Evolutionary conservation across 1,140 invertebrate genomes (phyloP).

Genomic region (Tetragnatha versicolor): DNA sequence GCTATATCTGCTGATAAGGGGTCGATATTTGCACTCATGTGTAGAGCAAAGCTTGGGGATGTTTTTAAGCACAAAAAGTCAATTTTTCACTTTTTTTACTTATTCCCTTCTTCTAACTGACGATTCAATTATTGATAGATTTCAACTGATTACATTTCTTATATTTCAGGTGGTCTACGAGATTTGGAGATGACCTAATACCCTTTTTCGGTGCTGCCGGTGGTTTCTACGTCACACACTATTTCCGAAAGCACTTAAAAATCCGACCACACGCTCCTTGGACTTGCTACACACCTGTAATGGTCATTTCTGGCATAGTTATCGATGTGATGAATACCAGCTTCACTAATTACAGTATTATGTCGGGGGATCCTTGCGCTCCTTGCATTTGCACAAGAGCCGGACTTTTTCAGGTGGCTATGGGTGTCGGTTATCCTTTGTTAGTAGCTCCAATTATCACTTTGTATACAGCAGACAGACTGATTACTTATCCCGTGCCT

Average conservation of each 20-base stretch:
- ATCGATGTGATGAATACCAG: background rate
- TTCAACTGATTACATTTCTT: background rate
- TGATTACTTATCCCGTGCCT: slow-evolving; percentile 34
- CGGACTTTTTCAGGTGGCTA: background rate
- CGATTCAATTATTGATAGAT: background rate
- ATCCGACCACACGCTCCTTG: slow-evolving; percentile 3
- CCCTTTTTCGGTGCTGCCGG: background rate
- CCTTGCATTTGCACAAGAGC: background rate
- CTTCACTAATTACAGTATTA: background rate
- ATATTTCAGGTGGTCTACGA: slow-evolving; percentile 20
- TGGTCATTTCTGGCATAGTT: background rate
- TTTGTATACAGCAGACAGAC: slow-evolving; percentile 33
- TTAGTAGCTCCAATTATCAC: background rate
- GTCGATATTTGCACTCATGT: too few relatives aligned
- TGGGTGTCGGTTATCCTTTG: slow-evolving; percentile 14
- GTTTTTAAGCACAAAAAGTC: too few relatives aligned
- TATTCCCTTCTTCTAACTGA: too few relatives aligned
- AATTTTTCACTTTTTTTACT: too few relatives aligned
- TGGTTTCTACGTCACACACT: background rate
- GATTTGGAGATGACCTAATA: slow-evolving; percentile 6
- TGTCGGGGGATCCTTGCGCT: background rate
- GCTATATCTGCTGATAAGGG: too few relatives aligned
- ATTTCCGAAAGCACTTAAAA: slow-evolving; percentile 22
- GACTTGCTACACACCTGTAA: slow-evolving; percentile 32
- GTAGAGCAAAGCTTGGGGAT: too few relatives aligned